Evolutionary conservation across 2,888 invertebrate genomes (phyloP).

Genomic region (Leptopilina drosophilae): DNA sequence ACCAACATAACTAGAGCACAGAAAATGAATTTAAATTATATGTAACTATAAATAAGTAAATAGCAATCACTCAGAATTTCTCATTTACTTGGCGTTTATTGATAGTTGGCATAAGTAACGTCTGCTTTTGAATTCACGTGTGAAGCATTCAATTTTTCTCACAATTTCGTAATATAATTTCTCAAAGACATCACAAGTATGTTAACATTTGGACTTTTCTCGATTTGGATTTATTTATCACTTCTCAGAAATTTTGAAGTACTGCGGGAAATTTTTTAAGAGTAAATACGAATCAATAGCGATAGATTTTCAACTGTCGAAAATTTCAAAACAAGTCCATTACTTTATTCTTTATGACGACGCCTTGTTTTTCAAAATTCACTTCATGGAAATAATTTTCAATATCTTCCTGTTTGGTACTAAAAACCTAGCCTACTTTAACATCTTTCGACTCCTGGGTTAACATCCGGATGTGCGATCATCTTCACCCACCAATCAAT

Average conservation of each 20-base stretch:
- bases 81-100: constrained; percentile 33
- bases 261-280: too few species aligned
- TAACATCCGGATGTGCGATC: neutral
- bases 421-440: constrained; percentile 33
- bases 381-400: neutral
- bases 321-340: constrained; percentile 24
- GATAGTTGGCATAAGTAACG: constrained; percentile 38
- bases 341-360: constrained; percentile 5
- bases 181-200: neutral
- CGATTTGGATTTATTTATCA: too few species aligned
- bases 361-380: too few species aligned
- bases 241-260: neutral
- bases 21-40: constrained; percentile 13
- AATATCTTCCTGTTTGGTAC: constrained; percentile 7
- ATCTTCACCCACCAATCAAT: neutral
- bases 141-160: constrained; percentile 29
- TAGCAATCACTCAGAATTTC: constrained; percentile 23
- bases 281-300: neutral
- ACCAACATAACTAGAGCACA: constrained; percentile 18
- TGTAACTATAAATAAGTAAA: constrained; percentile 32
- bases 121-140: constrained; percentile 37
- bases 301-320: neutral
- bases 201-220: neutral
- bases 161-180: constrained; percentile 23
- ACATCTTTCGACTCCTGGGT: constrained; percentile 34